Base-by-base conservation (phyloP, 2,113 vertebrate genomes). In the Hystrix brachyura region DNA sequence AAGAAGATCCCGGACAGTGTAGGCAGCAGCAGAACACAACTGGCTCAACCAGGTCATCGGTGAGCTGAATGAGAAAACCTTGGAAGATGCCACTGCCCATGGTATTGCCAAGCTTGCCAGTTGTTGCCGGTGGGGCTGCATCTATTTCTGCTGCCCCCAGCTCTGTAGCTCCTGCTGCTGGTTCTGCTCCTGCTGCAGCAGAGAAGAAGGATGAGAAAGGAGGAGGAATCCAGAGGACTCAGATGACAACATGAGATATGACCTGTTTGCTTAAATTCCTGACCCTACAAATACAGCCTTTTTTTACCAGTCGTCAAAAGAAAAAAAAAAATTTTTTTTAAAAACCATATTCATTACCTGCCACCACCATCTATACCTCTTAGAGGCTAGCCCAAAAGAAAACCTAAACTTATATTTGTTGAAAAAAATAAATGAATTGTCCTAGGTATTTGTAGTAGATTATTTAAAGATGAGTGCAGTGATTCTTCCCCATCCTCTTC, bases 331-430 rank as follows among this genome's bases (percentile, higher is more conserved):
- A 51, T 25, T 53, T 12, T 43, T 81, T 65, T 48, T 90, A 10
- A 69, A 92, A 67, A 71, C 11, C 3, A 6, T 71, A 34, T 74
- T 59, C 69, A 46, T 53, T 78, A 27, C 3, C 87, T 74, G 46
- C 8, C 43, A 74, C 32, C 10, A 55, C 48, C 48, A 74, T 59
- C 29, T 32, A 38, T 74, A 88, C n/a, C 51, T 89, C 23, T 94
- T 80, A 80, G 59, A 67, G 5, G 29, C 17, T 10, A 65, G 57
- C 38, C 79, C 46, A 67, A 84, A 74, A 67, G 29, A 84, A 79
- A 96, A 88, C 13, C 62, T 78, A 38, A 84, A 74, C 62, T 80
- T 62, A 59, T 62, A 93, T 57, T 69, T 65, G 9, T 19, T 88
- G 48, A 29, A 80, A 15, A 25, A 18, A 92, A 87, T 48, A 34